These are phyloP conservation scores for Sebastes umbrosus DNA, from an alignment of 2,797 vertebrate genomes.

Conservation along the genomic window DNA sequence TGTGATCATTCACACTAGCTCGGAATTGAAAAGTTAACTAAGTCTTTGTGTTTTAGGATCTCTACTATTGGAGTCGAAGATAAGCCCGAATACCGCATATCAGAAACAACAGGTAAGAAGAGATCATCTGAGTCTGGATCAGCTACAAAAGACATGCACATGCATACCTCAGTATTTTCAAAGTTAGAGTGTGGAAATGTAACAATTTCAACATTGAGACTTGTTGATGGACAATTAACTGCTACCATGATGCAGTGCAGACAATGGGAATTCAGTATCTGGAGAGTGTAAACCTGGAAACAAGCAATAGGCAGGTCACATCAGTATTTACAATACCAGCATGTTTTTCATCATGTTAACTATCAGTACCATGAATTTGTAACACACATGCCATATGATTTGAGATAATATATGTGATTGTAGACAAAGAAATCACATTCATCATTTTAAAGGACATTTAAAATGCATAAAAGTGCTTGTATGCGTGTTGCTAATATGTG, in stretches of 20 bases:
- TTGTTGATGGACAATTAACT: not conserved
- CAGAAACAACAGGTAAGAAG: slow-evolving; percentile 97
- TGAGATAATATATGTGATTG: not conserved
- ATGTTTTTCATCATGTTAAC: not conserved
- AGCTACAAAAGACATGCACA: not conserved
- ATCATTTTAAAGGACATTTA: not conserved
- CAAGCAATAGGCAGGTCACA: not conserved
- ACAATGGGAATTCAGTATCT: not conserved
- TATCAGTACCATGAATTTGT: not conserved
- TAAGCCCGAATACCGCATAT: slow-evolving; percentile 98
- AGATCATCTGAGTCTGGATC: not conserved
- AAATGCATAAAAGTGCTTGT: not conserved
- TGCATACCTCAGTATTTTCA: not conserved
- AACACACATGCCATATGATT: not conserved
- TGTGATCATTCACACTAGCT: not conserved
- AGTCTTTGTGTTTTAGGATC: slow-evolving; percentile 87
- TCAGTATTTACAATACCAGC: not conserved
- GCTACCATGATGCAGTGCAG: not conserved
- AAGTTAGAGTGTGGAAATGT: not conserved
- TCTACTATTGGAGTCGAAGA: slow-evolving; percentile 96
- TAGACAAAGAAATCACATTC: not conserved
- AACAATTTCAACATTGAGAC: not conserved
- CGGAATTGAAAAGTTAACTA: not conserved
- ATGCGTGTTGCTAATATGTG: not conserved
- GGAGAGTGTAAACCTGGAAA: not conserved